Evolutionary conservation across 2,888 invertebrate genomes (phyloP).

Genomic region (Portevinia maculata): DNA sequence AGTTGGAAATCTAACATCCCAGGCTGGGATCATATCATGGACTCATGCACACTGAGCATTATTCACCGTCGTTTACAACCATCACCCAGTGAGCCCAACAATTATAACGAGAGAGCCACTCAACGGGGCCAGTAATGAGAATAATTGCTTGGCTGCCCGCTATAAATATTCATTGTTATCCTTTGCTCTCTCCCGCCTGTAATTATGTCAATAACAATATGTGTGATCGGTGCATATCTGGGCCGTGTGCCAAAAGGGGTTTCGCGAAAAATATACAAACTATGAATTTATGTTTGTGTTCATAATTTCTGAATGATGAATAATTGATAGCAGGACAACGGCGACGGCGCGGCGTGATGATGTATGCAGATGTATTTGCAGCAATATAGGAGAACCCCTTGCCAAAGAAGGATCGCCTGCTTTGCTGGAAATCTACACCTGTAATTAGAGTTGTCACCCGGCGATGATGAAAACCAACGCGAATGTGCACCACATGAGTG

Average conservation of each 20-base stretch:
- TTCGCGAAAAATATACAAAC: background rate
- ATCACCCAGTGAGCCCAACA: conserved; percentile 59
- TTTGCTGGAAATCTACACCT: conserved; percentile 73
- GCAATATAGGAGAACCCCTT: background rate
- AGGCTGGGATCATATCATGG: conserved; percentile 53
- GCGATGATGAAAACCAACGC: conserved; percentile 68
- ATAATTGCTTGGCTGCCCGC: conserved; percentile 75
- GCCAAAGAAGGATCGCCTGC: conserved; percentile 26
- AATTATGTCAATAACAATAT: conserved; percentile 79
- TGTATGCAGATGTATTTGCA: conserved; percentile 55
- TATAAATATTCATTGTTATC: conserved; percentile 75
- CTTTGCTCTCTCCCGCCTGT: conserved; percentile 74
- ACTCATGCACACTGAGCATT: conserved; percentile 57
- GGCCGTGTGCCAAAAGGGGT: conserved; percentile 38
- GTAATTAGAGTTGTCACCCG: conserved; percentile 75
- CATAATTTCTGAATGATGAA: conserved; percentile 55
- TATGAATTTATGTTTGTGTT: conserved; percentile 29
- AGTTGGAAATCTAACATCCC: conserved; percentile 45
- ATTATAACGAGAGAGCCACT: conserved; percentile 63
- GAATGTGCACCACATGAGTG: conserved; percentile 70
- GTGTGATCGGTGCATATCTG: conserved; percentile 59
- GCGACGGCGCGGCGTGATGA: conserved; percentile 1
- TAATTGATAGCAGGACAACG: conserved; percentile 58
- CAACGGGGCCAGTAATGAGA: conserved; percentile 68
- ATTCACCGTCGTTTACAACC: conserved; percentile 52